A percentile compares a stretch with the other conserved stretches of the same genome.
These are phyloP conservation scores for Cryptocephalus moraei DNA, from an alignment of 2,888 invertebrate genomes.

Conservation along the genomic window DNA sequence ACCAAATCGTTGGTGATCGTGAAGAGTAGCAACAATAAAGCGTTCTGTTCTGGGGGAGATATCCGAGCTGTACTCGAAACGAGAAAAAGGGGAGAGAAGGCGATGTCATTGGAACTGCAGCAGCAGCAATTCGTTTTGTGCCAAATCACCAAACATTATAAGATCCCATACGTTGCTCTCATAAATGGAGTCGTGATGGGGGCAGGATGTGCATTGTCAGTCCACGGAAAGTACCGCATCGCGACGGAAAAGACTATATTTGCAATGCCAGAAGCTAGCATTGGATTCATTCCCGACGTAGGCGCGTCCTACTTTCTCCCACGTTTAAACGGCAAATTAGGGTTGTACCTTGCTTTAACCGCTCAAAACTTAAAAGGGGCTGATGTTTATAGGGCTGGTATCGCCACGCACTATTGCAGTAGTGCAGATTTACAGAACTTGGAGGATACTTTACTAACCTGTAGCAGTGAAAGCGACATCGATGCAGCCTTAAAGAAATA, in stretches of 20 bases:
- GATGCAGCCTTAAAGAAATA: conserved; percentile 51
- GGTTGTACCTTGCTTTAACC: conserved; percentile 82
- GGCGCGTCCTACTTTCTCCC: conserved; percentile 90
- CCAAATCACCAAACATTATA: conserved; percentile 56
- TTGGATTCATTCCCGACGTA: conserved; percentile 94
- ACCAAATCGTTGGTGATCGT: conserved; percentile 43
- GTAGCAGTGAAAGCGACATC: conserved; percentile 46
- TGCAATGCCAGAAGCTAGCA: conserved; percentile 98
- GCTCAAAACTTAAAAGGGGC: conserved; percentile 53
- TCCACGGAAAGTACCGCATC: conserved; percentile 85
- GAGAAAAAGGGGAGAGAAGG: conserved; percentile 43
- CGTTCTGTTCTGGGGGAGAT: conserved; percentile 98
- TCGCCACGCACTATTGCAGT: conserved; percentile 84
- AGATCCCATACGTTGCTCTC: conserved; percentile 82
- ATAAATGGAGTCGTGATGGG: conserved; percentile 97
- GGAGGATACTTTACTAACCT: conserved; percentile 50
- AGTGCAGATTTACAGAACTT: conserved; percentile 53
- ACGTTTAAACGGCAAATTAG: conserved; percentile 72
- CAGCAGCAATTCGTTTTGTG: conserved; percentile 47
- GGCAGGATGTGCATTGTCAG: conserved; percentile 89
- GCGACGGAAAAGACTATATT: conserved; percentile 91
- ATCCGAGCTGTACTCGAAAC: conserved; percentile 67
- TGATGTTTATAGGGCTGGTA: conserved; percentile 77
- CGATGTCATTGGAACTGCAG: conserved; percentile 63
- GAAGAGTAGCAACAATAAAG: conserved; percentile 55